Base-by-base conservation (phyloP, 2,113 vertebrate genomes). In the Cheilinus undulatus region DNA sequence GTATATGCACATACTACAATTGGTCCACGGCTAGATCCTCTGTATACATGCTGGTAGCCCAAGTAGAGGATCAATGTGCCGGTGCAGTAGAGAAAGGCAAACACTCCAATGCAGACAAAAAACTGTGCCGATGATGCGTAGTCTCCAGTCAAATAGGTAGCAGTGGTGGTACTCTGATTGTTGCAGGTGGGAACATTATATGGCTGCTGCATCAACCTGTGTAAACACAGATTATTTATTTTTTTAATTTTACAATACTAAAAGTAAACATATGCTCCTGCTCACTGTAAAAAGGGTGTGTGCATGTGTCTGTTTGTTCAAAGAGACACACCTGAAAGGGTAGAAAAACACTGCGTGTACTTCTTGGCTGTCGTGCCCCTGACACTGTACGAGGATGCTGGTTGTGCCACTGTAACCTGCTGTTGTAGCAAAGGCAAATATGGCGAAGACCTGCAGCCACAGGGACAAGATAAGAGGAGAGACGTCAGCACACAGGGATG, bases 351-450 rank as follows among this genome's bases (percentile, higher is more conserved):
- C 26, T 56, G 94, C 78, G 0, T 56, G 52, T 67, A 98, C 86
- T 78, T 89, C 78, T n/a, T 74, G n/a, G 78, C 11, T 85, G 52
- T 4, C 0, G 9, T 2, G 8, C 20, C 64, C 9, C 1, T 65
- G 3, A 73, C 97, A 99, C 4, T 56, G 66, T 60, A 99, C 68
- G 11, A 87, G 94, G 53, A 95, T 83, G 63, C 90, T 95, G 1
- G 93, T 94, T 54, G 92, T 91, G 24, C 97, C 95, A 5, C 94
- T 93, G 92, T 96, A 99, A 48, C 96, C 96, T 68, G 93, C 95
- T 22, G 95, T 95, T 22, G 95, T 94, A 40, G 96, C 97, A 77
- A 98, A 99, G 71, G 97, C 96, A 69, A 98, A 98, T 90, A 99
- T 95, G 83, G 97, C 91, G 63, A 99, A 99, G 30, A 97, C 91